Conservation (phyloP, 1,140 invertebrate genomes). For the Halesus radiatus region DNA sequence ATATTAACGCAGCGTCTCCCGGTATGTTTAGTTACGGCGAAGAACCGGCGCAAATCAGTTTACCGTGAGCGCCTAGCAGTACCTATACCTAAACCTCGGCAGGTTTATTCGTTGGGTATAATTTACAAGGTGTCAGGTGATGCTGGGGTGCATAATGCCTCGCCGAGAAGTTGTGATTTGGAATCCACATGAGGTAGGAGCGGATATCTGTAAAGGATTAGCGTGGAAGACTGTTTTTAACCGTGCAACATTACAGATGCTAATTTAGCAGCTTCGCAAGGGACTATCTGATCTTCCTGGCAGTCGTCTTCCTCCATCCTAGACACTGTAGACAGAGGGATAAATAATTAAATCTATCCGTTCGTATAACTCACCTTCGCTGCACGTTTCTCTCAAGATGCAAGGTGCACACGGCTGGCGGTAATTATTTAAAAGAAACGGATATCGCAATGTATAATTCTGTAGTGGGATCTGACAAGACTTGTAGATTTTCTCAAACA, state of each 20-base stretch:
- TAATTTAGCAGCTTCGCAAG: background rate
- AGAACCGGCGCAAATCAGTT: background rate
- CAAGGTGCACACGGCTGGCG: background rate
- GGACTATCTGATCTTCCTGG: background rate
- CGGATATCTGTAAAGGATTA: slow-evolving; percentile 1
- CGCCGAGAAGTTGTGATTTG: slow-evolving; percentile 40
- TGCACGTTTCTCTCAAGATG: background rate
- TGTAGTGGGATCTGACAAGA: no score
- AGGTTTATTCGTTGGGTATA: slow-evolving; percentile 19
- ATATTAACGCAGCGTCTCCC: no score
- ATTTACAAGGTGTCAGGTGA: slow-evolving; percentile 33
- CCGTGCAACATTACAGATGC: background rate
- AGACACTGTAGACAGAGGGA: background rate
- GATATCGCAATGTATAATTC: background rate
- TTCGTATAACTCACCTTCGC: background rate
- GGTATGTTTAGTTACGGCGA: background rate
- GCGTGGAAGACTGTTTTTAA: background rate
- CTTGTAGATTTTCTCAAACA: background rate
- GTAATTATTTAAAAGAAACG: slow-evolving; percentile 14
- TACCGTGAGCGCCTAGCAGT: background rate
- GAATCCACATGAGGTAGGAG: slow-evolving; percentile 26
- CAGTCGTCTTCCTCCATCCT: background rate
- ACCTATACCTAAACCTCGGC: background rate
- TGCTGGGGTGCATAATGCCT: slow-evolving; percentile 25
- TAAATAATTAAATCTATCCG: slow-evolving; percentile 18